Percentiles rank a stretch among this genome's conserved stretches.
phyloP scores from a whole-genome alignment of 2,888 invertebrate species.

The Caenorhabditis becei region DNA sequence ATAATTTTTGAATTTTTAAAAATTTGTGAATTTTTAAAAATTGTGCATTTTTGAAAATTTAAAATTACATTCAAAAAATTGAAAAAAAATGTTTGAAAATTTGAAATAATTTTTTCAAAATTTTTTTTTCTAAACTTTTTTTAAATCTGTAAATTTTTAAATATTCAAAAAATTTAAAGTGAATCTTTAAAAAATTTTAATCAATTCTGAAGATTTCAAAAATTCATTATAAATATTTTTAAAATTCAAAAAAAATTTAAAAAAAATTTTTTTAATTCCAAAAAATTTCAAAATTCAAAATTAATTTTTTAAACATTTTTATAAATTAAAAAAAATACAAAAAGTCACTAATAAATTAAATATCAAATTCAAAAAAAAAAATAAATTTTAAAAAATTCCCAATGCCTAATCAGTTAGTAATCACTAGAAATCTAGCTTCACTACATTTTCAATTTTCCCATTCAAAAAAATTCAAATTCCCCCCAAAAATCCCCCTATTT shows the following conservation, averaged over 20 bases:
- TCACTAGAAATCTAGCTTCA: too few species aligned
- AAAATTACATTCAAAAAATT: too few species aligned
- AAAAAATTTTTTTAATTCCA: slow-evolving; percentile 1
- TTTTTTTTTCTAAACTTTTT: background rate
- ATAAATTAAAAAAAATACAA: background rate
- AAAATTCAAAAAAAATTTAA: background rate
- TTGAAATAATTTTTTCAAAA: too few species aligned
- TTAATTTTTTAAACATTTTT: background rate
- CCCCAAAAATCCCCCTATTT: too few species aligned
- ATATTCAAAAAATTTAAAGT: background rate
- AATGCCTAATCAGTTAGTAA: too few species aligned
- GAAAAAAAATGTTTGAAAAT: background rate
- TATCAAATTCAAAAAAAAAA: too few species aligned
- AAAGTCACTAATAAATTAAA: background rate
- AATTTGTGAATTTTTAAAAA: background rate
- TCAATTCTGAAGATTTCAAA: too few species aligned
- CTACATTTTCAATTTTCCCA: too few species aligned
- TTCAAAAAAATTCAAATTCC: too few species aligned
- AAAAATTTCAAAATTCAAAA: background rate
- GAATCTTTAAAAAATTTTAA: too few species aligned
- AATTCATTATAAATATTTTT: too few species aligned
- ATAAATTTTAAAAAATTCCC: too few species aligned
- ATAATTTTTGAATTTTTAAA: background rate
- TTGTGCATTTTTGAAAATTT: background rate
- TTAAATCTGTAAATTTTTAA: background rate